Evolutionary conservation across 2,888 invertebrate genomes (phyloP).

Genomic region (Synergus laeviventris): DNA sequence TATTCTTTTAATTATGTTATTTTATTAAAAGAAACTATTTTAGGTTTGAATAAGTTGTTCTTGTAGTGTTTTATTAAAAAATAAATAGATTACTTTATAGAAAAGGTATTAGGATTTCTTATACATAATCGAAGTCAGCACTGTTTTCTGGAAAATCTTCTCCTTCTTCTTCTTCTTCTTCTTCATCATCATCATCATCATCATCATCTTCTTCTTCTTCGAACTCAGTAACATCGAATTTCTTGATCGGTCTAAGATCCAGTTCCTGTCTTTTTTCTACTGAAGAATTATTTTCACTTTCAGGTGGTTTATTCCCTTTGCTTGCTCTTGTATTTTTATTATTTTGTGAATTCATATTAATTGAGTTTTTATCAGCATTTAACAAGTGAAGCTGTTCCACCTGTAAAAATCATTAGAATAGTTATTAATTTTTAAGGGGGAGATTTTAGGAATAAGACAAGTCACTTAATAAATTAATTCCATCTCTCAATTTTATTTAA

Average conservation of each 20-base stretch:
- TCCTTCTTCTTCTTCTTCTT: conserved; percentile 54
- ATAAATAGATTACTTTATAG: background rate
- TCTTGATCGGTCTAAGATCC: conserved; percentile 50
- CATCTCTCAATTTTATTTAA: no score
- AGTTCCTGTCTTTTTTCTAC: conserved; percentile 36
- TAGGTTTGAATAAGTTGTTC: background rate
- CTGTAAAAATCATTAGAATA: conserved; percentile 54
- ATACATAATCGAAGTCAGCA: conserved; percentile 36
- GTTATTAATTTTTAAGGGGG: no score
- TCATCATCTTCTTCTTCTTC: conserved; percentile 61
- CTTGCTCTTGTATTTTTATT: background rate
- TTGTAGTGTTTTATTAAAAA: background rate
- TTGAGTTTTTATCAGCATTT: conserved; percentile 53
- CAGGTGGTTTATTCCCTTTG: background rate
- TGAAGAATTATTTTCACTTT: background rate
- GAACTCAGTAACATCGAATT: conserved; percentile 54
- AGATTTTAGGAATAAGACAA: no score
- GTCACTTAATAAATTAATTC: no score
- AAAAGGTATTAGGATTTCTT: background rate
- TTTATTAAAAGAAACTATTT: background rate
- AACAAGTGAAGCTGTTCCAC: conserved; percentile 70
- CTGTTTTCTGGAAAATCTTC: background rate
- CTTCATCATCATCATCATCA: conserved; percentile 51
- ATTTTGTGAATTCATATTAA: conserved; percentile 23
- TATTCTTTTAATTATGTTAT: background rate